Evolutionary conservation across 2,797 vertebrate species (phyloP).

Genomic region (Scleropages formosus): DNA sequence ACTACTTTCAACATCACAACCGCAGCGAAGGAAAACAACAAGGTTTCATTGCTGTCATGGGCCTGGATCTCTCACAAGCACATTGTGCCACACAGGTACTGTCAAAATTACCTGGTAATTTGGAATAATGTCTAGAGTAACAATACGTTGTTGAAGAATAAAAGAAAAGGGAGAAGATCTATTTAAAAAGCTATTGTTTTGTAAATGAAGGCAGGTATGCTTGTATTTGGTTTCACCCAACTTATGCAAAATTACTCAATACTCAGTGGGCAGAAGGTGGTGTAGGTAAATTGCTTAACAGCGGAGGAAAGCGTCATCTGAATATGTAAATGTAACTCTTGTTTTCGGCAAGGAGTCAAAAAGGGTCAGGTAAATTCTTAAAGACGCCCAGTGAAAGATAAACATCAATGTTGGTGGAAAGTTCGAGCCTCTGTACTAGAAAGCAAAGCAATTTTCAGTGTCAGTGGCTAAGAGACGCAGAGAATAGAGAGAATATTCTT

Average conservation of each 20-base stretch:
- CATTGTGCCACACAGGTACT: not conserved
- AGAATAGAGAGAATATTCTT: not conserved
- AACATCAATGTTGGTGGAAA: not conserved
- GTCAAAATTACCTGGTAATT: not conserved
- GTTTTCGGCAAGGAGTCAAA: not conserved
- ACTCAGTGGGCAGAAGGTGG: too few species aligned
- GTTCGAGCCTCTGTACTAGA: not conserved
- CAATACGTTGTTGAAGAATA: too few species aligned
- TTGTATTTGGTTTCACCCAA: too few species aligned
- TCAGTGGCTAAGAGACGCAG: slow-evolving; percentile 7
- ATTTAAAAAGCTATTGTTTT: too few species aligned
- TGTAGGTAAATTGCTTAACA: too few species aligned
- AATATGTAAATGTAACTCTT: too few species aligned
- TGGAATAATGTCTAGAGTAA: not conserved
- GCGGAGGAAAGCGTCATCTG: too few species aligned
- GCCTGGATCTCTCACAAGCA: not conserved
- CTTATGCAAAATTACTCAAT: too few species aligned
- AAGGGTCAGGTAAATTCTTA: not conserved
- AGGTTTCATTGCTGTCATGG: not conserved
- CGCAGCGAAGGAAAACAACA: not conserved
- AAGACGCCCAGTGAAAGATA: not conserved
- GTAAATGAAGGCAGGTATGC: too few species aligned
- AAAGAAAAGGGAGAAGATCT: too few species aligned
- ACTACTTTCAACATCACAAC: not conserved
- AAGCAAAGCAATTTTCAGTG: slow-evolving; percentile 9